Conservation (phyloP, 2,797 vertebrate species). For the Eleutherodactylus coqui region DNA sequence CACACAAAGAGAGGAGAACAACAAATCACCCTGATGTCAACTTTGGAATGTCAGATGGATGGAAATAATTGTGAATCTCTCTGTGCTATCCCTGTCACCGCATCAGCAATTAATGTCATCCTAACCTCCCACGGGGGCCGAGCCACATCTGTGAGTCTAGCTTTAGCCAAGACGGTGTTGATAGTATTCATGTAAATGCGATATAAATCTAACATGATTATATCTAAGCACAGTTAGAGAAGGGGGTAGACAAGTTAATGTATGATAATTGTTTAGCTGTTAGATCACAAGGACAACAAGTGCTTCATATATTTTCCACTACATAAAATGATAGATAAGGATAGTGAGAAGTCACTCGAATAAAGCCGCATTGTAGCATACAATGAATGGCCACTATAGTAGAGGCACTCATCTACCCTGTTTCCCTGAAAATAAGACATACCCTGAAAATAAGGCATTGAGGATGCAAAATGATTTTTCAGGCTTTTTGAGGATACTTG, state of each 20-base stretch:
- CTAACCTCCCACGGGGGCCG: constrained; percentile 39
- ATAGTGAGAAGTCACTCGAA: not conserved
- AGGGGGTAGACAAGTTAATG: constrained; percentile 58
- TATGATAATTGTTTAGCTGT: constrained; percentile 62
- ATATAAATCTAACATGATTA: constrained; percentile 63
- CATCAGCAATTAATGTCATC: constrained; percentile 62
- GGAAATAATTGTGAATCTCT: constrained; percentile 55
- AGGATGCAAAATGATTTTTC: no score
- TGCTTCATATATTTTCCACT: constrained; percentile 34
- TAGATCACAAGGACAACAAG: not conserved
- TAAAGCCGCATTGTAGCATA: not conserved
- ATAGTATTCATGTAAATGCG: constrained; percentile 61
- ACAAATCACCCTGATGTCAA: constrained; percentile 55
- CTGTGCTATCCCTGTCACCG: constrained; percentile 60
- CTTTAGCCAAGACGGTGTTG: constrained; percentile 55
- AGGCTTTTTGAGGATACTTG: no score
- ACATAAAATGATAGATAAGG: not conserved
- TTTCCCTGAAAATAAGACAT: no score
- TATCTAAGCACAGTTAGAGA: constrained; percentile 44
- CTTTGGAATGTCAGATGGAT: constrained; percentile 53
- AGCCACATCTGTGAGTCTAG: constrained; percentile 61
- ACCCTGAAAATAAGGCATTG: no score
- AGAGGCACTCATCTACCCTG: no score
- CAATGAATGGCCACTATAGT: not conserved
- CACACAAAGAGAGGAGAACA: constrained; percentile 36